These are phyloP conservation scores for Eupithecia dodoneata DNA, from an alignment of 2,888 invertebrate species.

Conservation along the genomic window DNA sequence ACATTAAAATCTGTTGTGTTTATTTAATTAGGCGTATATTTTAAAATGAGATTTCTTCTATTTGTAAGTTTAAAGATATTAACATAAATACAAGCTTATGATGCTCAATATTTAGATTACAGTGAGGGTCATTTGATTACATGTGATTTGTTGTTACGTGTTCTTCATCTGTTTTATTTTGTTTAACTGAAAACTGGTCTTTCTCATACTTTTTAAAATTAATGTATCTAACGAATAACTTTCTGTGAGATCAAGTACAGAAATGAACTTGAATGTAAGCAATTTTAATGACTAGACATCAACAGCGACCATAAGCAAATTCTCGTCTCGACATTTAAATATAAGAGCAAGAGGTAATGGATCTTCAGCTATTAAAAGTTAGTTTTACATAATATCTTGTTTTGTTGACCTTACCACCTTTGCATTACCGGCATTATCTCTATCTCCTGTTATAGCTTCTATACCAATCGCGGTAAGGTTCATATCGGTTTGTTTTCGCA, in stretches of 20 bases:
- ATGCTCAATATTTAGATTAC: constrained; percentile 24
- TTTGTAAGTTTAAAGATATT: constrained; percentile 12
- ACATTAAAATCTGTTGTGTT: constrained; percentile 45
- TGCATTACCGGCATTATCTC: constrained; percentile 1
- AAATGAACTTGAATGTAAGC: constrained; percentile 33
- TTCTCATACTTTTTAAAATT: not conserved
- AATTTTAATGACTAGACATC: constrained; percentile 45
- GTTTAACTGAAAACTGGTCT: not conserved
- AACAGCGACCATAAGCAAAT: constrained; percentile 47
- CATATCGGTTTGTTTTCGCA: constrained; percentile 14
- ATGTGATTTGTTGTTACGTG: not conserved
- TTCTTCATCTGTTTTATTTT: constrained; percentile 3
- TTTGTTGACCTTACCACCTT: constrained; percentile 45
- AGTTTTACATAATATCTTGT: constrained; percentile 52
- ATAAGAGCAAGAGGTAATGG: constrained; percentile 46
- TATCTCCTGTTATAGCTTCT: constrained; percentile 1
- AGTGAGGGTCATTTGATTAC: constrained; percentile 1
- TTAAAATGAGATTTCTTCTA: constrained; percentile 8
- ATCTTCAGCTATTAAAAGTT: constrained; percentile 54
- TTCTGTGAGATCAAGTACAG: constrained; percentile 24
- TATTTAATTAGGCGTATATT: constrained; percentile 48
- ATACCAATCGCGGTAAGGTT: constrained; percentile 12
- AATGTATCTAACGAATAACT: constrained; percentile 9
- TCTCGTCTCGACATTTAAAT: constrained; percentile 46
- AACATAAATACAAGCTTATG: constrained; percentile 23